Base-by-base conservation (phyloP, 2,797 vertebrate genomes). In the Coendou prehensilis region DNA sequence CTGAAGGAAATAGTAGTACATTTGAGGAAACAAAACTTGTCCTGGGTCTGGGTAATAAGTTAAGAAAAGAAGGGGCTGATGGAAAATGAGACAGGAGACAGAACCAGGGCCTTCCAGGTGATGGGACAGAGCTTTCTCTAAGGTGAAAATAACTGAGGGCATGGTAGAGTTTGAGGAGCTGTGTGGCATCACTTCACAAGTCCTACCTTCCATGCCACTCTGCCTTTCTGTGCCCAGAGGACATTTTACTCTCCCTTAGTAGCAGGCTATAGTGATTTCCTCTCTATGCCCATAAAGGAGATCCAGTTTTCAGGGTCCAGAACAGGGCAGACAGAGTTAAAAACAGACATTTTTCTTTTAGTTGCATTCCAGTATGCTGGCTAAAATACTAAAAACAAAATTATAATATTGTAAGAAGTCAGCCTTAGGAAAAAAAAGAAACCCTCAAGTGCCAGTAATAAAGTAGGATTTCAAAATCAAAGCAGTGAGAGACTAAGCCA, bases 381-480 rank as follows among this genome's bases (percentile, higher is more conserved):
- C 80, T 91, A 83, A 91, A 91, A 93, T 80, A 94, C 67, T 95
- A 86, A 88, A 94, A 96, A 69, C 30, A 84, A 87, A 82, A 94
- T 89, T 47, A 76, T 37, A 85, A 71, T 50, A 85, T 23, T 89
- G 22, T 56, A 75, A 80, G 80, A 89, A 23, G 3, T 59, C 30
- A 96, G n/a, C 79, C 45, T 86, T 54, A 87, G 20, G 61, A 22
- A 13, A n/a, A 71, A 88, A 82, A 50, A 23, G 61, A 91, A 78
- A n/a, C 13, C 20, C 13, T 92, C 23, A 52, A 88, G 47, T 45
- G 30, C 33, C 17, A 56, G 41, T 41, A 92, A 28, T 87, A 71
- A 87, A 84, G 30, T 61, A 33, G 33, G 5, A 81, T 75, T 95
- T 91, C 82, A 56, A 75, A 87, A 45, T 37, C 56, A 94, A 75